Evolutionary conservation across 2,113 vertebrate species (phyloP), one percentile per base, ranked within the genome.

Genomic region (Polypterus bichir): DNA sequence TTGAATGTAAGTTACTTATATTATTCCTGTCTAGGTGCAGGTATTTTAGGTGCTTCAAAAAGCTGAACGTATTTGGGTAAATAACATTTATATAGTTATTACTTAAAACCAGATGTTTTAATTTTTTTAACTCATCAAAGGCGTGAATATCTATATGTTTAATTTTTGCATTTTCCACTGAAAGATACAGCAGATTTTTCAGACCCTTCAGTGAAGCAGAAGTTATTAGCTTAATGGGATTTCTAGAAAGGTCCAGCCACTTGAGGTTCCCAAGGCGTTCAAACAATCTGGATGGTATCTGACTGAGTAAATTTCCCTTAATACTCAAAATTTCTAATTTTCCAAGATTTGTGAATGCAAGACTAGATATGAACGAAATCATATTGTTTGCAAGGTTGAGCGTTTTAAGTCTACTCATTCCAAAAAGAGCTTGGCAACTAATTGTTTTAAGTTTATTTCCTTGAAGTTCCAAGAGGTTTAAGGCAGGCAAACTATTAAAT

Each of bases 161-260:
- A 70, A 84, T 75, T 54, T 64, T 77, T 69, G 69, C 27, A 45
- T 77, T 76, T 72, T 77, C 80, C 65, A 85, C 69, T 61, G 76
- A 71, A 57, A 86, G 65, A 65, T 76, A 79, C 7, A 69, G 70
- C 69, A 84, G 77, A 52, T 55, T 80, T 49, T 62, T 48, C 71
- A 84, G 74, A 69, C 76, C 79, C 71, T 73, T 77, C 74, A 87
- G 83, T 59, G 75, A 77, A 80, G 83, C 86, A 64, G 66, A 47
- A 9, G 75, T 66, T 70, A 83, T 65, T 68, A 70, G 67, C 71
- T 75, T 70, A 72, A 85, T 66, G 49, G 68, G 70, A 62, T 83
- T 80, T 67, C 70, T 63, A 71, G 82, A 85, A 64, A 87, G 77
- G 68, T 69, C 77, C 68, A 85, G 79, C 71, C 68, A 79, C 77